Conservation (phyloP, 2,113 vertebrate genomes). For the Megaleporinus macrocephalus region DNA sequence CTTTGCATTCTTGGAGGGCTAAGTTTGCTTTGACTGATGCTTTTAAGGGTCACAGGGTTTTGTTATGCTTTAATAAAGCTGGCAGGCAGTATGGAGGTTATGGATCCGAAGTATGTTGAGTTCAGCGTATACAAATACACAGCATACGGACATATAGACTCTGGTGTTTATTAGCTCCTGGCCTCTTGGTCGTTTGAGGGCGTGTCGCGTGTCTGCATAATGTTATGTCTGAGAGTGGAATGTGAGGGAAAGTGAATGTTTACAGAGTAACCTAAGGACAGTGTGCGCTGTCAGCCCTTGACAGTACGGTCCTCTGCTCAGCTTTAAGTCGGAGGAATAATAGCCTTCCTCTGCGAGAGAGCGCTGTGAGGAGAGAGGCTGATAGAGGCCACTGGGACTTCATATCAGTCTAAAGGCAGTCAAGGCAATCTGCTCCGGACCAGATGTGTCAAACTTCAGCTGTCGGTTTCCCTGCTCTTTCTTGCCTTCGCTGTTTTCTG, state of each 20-base stretch:
- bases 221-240: constrained; percentile 35
- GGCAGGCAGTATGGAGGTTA: neutral
- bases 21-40: neutral
- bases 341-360: constrained; percentile 17
- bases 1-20: neutral
- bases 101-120: neutral
- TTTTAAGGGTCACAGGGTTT: constrained; percentile 18
- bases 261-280: constrained; percentile 43
- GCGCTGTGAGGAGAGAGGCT: neutral
- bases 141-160: neutral
- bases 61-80: constrained; percentile 19
- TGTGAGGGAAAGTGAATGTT: constrained; percentile 34
- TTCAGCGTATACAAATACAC: neutral
- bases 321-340: constrained; percentile 41
- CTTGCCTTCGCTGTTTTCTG: constrained; percentile 3
- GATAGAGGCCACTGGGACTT: constrained; percentile 21
- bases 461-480: constrained; percentile 23
- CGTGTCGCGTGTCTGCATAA: constrained; percentile 33
- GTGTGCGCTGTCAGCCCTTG: constrained; percentile 23
- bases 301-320: constrained; percentile 25
- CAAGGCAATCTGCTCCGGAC: constrained; percentile 47
- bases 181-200: constrained; percentile 35
- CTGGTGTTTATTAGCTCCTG: constrained; percentile 42
- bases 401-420: constrained; percentile 39
- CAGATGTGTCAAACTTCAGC: constrained; percentile 33